Conservation (phyloP, 2,113 vertebrate genomes). For the Microcebus jonahi region DNA sequence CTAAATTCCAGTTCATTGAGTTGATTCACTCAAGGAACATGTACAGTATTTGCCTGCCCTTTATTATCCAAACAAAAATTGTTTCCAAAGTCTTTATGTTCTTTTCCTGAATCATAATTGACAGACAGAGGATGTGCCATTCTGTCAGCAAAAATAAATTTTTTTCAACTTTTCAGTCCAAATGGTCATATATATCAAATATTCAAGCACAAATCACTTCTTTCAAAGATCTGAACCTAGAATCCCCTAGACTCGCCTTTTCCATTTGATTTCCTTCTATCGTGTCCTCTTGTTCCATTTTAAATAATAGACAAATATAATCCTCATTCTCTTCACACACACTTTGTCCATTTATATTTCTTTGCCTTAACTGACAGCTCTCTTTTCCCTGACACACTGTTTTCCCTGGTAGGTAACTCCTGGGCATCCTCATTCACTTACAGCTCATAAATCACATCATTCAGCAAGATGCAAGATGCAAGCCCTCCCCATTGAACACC, state of each 20-base stretch:
- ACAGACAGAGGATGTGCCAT: neutral
- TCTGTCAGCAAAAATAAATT: neutral
- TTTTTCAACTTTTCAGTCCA: neutral
- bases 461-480: neutral
- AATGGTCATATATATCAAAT: neutral
- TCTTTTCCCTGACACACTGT: neutral
- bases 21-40: neutral
- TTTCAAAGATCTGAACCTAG: neutral
- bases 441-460: neutral
- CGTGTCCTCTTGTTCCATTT: neutral
- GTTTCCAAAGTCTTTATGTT: neutral
- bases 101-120: neutral
- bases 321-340: neutral
- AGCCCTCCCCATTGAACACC: neutral
- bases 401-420: neutral
- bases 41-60: neutral
- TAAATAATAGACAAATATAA: neutral
- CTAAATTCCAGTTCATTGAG: neutral
- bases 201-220: neutral
- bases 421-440: neutral
- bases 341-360: neutral
- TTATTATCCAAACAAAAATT: neutral
- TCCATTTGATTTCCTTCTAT: neutral
- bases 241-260: neutral
- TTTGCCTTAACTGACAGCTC: neutral